Conservation (phyloP, 2,888 invertebrate species). For the Ichneumon xanthorius region DNA sequence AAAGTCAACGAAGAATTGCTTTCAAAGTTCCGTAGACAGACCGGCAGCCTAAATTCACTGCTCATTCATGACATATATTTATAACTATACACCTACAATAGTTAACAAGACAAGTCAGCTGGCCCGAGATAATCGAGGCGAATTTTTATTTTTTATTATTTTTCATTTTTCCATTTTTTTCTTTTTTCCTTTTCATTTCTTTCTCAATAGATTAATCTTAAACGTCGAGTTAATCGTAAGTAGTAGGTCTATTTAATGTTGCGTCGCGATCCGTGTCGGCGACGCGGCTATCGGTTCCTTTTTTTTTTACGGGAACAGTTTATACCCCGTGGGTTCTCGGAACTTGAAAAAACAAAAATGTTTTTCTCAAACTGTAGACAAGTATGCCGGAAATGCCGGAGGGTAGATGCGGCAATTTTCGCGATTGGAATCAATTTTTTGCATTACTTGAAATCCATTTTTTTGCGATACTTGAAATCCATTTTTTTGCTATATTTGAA, state of each 20-base stretch:
- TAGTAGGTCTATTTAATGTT: conserved; percentile 66
- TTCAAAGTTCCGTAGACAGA: conserved; percentile 40
- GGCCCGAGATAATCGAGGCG: conserved; percentile 75
- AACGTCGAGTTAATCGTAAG: conserved; percentile 79
- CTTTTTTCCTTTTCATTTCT: conserved; percentile 67
- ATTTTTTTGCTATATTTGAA: neutral
- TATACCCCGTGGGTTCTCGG: conserved; percentile 5
- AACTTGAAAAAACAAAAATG: conserved; percentile 19
- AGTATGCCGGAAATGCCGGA: neutral
- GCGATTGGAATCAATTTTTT: neutral
- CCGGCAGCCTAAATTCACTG: conserved; percentile 77
- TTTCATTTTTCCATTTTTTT: conserved; percentile 59
- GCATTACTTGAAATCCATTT: neutral
- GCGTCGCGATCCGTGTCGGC: conserved; percentile 52
- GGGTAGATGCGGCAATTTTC: neutral
- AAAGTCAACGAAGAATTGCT: conserved; percentile 3
- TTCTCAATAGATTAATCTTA: conserved; percentile 77
- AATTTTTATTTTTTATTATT: conserved; percentile 70
- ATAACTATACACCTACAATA: conserved; percentile 82
- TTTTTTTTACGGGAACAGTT: conserved; percentile 34
- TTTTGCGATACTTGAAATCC: neutral
- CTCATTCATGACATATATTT: conserved; percentile 78
- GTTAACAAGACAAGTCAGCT: conserved; percentile 83
- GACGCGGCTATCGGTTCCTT: conserved; percentile 45
- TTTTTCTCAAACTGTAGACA: conserved; percentile 57